Evolutionary conservation across 2,797 vertebrate genomes (phyloP).

Genomic region (Myotis myotis): DNA sequence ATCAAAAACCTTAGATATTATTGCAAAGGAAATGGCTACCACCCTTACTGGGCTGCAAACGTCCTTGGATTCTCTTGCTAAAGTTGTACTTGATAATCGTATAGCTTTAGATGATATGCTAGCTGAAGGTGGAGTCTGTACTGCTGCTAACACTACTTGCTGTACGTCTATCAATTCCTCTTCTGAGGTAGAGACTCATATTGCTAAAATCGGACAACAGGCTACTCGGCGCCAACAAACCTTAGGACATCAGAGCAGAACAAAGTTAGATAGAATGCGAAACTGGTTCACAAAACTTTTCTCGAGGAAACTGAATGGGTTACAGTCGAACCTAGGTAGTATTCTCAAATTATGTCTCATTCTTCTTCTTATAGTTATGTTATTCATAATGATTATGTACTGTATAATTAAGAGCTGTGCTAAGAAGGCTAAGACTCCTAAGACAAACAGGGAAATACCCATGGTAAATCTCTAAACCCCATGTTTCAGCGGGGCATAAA

Average conservation of each 20-base stretch:
- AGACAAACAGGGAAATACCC: not conserved
- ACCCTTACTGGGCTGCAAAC: not conserved
- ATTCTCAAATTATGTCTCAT: not conserved
- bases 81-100: not conserved
- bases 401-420: not conserved
- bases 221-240: not conserved
- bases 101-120: not conserved
- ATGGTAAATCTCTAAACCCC: not conserved
- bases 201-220: not conserved
- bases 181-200: not conserved
- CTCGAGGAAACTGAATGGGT: not conserved
- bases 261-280: no score
- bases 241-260: not conserved
- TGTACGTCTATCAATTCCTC: not conserved
- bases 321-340: not conserved
- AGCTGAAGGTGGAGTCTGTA: not conserved
- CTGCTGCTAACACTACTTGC: not conserved
- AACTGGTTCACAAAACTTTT: not conserved
- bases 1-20: not conserved
- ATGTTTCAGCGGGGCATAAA: not conserved
- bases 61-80: not conserved
- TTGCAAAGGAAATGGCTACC: not conserved
- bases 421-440: not conserved
- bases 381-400: not conserved
- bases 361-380: no score